A percentile compares a stretch with the other conserved stretches of the same genome.
Conservation (phyloP, 2,113 vertebrate genomes). For the Macroglossus sobrinus region DNA sequence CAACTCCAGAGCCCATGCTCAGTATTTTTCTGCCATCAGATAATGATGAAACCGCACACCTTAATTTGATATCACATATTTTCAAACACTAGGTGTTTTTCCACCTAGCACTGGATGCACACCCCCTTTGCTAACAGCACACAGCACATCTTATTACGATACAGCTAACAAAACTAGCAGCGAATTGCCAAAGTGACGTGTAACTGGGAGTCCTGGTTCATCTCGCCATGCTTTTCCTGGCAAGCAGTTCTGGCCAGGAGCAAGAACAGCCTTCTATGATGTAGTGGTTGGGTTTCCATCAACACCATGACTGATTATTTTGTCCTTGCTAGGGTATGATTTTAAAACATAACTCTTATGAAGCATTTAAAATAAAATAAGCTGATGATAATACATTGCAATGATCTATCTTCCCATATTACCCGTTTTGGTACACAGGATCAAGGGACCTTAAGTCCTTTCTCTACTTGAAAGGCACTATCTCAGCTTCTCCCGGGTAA, state of each 20-base stretch:
- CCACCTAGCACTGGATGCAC: background rate
- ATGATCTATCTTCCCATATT: background rate
- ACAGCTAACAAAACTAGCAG: background rate
- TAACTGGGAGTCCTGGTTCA: background rate
- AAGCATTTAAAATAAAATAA: background rate
- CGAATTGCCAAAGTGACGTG: background rate
- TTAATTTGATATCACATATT: background rate
- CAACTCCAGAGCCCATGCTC: background rate
- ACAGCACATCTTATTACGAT: background rate
- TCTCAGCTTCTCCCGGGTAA: background rate
- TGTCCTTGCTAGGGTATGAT: background rate
- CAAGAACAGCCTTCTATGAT: background rate
- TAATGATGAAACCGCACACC: background rate
- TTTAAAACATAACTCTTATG: background rate
- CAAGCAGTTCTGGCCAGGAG: background rate
- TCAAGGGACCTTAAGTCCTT: background rate
- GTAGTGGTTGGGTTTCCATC: background rate
- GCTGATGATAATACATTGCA: background rate
- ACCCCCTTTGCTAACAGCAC: background rate
- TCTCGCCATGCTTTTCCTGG: background rate
- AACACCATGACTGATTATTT: background rate
- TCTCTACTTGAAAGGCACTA: background rate
- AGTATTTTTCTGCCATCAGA: slow-evolving; percentile 4
- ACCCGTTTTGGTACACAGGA: background rate
- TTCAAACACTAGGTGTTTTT: background rate